Conservation (phyloP, 2,797 vertebrate genomes). For the Eupleurogrammus muticus region DNA sequence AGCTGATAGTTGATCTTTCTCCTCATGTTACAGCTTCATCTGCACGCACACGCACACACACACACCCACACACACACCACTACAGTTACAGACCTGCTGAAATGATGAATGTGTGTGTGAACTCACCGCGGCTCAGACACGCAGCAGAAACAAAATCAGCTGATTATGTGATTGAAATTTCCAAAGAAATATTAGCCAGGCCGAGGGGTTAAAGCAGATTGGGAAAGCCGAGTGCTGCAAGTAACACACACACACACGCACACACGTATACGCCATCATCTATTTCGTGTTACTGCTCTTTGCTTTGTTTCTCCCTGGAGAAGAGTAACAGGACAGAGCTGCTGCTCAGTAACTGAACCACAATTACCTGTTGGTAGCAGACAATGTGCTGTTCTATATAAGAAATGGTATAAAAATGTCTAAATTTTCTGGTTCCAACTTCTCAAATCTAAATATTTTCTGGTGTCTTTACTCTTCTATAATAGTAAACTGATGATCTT, state of each 20-base stretch:
- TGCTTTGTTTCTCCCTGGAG: constrained; percentile 69
- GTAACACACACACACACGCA: constrained; percentile 48
- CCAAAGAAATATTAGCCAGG: constrained; percentile 12
- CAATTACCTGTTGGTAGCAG: constrained; percentile 59
- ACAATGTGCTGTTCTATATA: not conserved
- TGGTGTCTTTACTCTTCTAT: too few relatives aligned
- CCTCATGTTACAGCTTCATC: constrained; percentile 62
- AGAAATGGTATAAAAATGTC: too few relatives aligned
- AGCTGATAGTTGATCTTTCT: constrained; percentile 31
- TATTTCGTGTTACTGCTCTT: constrained; percentile 68
- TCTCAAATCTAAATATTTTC: too few relatives aligned
- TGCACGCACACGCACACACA: too few relatives aligned
- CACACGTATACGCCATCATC: constrained; percentile 53
- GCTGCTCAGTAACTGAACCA: constrained; percentile 60
- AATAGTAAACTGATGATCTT: too few relatives aligned
- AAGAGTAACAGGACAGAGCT: constrained; percentile 46
- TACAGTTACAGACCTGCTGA: constrained; percentile 10
- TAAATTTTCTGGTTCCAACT: too few relatives aligned
- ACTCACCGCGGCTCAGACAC: constrained; percentile 4
- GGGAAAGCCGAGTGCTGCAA: constrained; percentile 31
- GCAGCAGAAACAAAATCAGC: not conserved
- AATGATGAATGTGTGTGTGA: constrained; percentile 36
- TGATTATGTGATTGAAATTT: constrained; percentile 32
- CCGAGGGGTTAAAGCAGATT: constrained; percentile 23
- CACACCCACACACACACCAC: too few relatives aligned